A percentile compares a stretch with the other conserved stretches of the same genome.
These are phyloP conservation scores for Stigmatopora nigra DNA, from an alignment of 2,113 vertebrate species.

Conservation along the genomic window DNA sequence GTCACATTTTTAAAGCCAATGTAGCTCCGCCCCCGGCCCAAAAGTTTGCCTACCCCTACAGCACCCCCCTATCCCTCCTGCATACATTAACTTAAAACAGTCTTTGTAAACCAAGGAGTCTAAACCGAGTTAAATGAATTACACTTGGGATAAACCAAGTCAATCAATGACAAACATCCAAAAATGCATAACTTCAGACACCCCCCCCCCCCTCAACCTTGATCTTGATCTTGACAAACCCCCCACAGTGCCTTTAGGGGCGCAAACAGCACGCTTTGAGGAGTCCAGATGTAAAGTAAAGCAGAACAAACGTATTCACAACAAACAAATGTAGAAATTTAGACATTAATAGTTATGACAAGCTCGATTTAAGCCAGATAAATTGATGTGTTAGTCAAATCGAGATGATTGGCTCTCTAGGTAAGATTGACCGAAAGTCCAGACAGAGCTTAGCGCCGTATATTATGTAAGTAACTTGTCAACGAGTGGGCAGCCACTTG, in stretches of 20 bases:
- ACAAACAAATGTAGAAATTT: background rate
- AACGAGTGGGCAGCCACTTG: conserved; percentile 13
- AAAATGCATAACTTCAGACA: background rate
- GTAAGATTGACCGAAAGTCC: conserved; percentile 14
- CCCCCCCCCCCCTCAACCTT: background rate
- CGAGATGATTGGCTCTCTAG: conserved; percentile 16
- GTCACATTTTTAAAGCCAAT: no score
- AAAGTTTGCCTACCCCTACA: no score
- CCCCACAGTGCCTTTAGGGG: background rate
- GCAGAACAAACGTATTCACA: background rate
- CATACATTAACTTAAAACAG: no score
- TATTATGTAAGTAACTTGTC: background rate
- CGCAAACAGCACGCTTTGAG: background rate
- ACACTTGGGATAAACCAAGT: background rate
- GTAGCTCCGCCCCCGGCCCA: no score
- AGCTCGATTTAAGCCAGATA: background rate
- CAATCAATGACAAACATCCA: background rate
- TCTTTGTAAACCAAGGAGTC: no score
- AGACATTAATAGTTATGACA: background rate
- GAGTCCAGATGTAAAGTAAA: background rate
- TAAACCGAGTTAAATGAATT: background rate
- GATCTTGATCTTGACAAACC: background rate
- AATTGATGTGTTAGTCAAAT: conserved; percentile 4
- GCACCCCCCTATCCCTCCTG: no score
- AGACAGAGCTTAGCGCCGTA: background rate